Conservation (phyloP, 2,113 vertebrate species). For the Sylvietta virens region DNA sequence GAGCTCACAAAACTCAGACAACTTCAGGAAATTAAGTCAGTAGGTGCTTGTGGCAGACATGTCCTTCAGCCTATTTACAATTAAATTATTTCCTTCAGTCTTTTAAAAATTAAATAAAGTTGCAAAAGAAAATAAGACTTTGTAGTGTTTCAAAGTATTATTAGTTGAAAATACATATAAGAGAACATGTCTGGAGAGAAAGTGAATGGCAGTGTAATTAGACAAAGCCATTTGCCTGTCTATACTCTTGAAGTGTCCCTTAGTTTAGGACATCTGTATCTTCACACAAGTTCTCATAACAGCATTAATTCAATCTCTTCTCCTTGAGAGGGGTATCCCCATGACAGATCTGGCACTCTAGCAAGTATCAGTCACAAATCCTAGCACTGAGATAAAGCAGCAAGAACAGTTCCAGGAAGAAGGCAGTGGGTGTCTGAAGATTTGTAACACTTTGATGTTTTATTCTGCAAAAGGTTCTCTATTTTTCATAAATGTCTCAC, state of each 20-base stretch:
- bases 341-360: slow-evolving; percentile 2
- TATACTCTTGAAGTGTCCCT: neutral
- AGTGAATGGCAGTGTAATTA: neutral
- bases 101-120: neutral
- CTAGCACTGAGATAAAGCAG: neutral
- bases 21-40: neutral
- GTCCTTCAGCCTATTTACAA: neutral
- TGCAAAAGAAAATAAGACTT: neutral
- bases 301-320: neutral
- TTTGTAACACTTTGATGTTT: neutral
- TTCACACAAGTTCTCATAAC: neutral
- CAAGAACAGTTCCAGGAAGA: slow-evolving; percentile 12
- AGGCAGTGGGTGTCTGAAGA: neutral
- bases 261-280: neutral
- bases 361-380: slow-evolving; percentile 17
- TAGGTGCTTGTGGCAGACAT: neutral
- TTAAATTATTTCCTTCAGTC: neutral
- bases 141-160: neutral
- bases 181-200: neutral
- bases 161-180: neutral
- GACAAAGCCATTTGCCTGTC: neutral
- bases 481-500: neutral
- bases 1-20: neutral
- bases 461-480: neutral
- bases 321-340: neutral